phyloP scores from a whole-genome alignment of 2,797 vertebrate genomes.

The Momotus momota region DNA sequence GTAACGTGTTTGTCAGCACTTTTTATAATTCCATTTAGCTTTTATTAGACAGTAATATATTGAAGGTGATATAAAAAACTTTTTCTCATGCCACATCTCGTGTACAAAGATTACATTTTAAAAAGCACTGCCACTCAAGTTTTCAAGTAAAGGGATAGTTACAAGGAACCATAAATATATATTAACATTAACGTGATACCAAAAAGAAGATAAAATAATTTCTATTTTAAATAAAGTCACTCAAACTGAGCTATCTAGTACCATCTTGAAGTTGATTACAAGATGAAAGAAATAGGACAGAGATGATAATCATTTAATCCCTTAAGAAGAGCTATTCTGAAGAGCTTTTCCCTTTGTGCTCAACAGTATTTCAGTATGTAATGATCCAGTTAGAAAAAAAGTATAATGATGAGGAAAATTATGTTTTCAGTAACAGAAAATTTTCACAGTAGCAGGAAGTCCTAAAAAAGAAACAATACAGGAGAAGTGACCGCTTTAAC shows the following conservation, averaged over 20 bases:
- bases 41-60: conserved; percentile 12
- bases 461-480: conserved; percentile 51
- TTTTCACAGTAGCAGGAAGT: conserved; percentile 18
- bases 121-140: background rate
- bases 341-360: conserved; percentile 75
- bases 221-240: conserved; percentile 81
- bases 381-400: conserved; percentile 68
- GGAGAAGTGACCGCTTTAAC: conserved; percentile 52
- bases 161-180: conserved; percentile 22
- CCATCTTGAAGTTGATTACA: conserved; percentile 86
- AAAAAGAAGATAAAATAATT: conserved; percentile 67
- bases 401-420: conserved; percentile 66
- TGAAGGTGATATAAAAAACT: background rate
- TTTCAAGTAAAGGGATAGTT: conserved; percentile 9
- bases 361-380: conserved; percentile 58
- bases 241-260: conserved; percentile 80
- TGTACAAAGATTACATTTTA: background rate
- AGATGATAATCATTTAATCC: conserved; percentile 87
- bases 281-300: conserved; percentile 81
- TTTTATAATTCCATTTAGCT: conserved; percentile 17
- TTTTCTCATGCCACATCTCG: background rate
- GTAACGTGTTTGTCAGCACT: background rate
- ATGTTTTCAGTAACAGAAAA: conserved; percentile 66
- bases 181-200: conserved; percentile 32
- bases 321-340: conserved; percentile 80